Evolutionary conservation across 2,797 vertebrate genomes (phyloP), one percentile per base, ranked within the genome.

Genomic region (Anguilla anguilla): DNA sequence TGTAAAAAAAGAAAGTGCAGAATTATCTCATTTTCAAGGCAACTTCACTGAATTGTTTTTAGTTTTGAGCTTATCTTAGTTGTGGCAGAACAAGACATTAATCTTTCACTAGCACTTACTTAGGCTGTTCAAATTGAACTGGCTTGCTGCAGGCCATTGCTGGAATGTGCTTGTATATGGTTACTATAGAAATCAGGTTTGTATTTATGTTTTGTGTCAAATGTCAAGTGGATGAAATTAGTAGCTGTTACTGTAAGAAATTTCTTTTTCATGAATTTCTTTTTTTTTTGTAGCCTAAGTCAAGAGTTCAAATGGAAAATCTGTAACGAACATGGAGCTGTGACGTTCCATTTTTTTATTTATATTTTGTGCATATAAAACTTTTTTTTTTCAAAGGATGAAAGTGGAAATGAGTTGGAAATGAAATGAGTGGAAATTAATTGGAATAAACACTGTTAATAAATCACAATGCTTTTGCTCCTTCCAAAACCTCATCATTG

Each of bases 401-500:
- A 43, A 19, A 15, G 25, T 28, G 28, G 55, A 6, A 10, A 13
- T 61, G 67, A 49, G 39, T 84, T 84, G 55, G 77, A 67, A 92
- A 88, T 81, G 28, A 83, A 74, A 28, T 87, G 39, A 88, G 92
- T 83, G 94, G 95, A 93, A 95, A 90, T 69, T 69, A 69, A n/a
- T 0, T 69, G 64, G 64, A n/a, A 69, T 69, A 3, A 69, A 69
- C 9, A 7, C 6, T 28, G 10, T 69, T 69, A n/a, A 69, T 69
- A 10, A 67, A 69, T 69, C 64, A 69, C n/a, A 69, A 69, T 69
- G 92, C 92, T 91, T 43, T 90, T 84, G 74, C 82, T 90, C 92
- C 87, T 86, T 90, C 91, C 87, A 89, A 92, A 92, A 91, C 39
- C 59, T 90, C 91, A 91, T 85, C 89, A 91, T 17, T 61, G 77